Evolutionary conservation across 2,888 invertebrate genomes (phyloP), one percentile per base, ranked within the genome.

Genomic region (Macrosiphum euphorbiae): DNA sequence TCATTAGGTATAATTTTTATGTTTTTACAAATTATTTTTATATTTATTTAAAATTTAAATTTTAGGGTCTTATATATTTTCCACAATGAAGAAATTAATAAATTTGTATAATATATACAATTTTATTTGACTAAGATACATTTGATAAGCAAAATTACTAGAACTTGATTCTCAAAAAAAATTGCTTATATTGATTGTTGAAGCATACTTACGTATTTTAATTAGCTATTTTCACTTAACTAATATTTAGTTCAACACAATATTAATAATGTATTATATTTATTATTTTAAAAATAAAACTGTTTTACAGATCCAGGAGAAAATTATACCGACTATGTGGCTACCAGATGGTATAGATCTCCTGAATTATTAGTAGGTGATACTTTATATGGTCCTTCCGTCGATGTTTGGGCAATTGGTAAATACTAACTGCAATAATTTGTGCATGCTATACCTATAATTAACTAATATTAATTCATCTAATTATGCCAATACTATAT

Each of bases 331-430:
- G 99, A 99, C 96, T 99, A 99, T 96, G 99, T 99, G 95, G 99
- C 99, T 88, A 99, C 99, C 78, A 97, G 99, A 93, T 99, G 99
- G 99, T 99, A 99, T 96, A 97, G 99, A 94, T 98, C 99, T 11
- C 99, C 99, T 0, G 99, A 99, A 96, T 96, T 99, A 50, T 97
- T 99, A 89, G 99, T 99, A 0, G 99, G 99, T 0, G 99, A 99
- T 96, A 99, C 99, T 41, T 97, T 98, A 96, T 98, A 98, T 95
- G 97, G 98, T 95, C 97, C 98, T 2, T 98, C 98, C 0, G 99
- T 99, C 0, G 99, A 99, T 96, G 98, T 99, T 10, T 99, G 99
- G 99, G 99, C 99, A 91, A 98, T 99, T 95, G 99, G 97, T 97
- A 96, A 96, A 35, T 50, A 35, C 16, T 67, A 35, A 67, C n/a